Percentiles rank a stretch among this genome's conserved stretches.
Conservation (phyloP, 2,888 invertebrate genomes). For the Reticulitermes lucifugus region DNA sequence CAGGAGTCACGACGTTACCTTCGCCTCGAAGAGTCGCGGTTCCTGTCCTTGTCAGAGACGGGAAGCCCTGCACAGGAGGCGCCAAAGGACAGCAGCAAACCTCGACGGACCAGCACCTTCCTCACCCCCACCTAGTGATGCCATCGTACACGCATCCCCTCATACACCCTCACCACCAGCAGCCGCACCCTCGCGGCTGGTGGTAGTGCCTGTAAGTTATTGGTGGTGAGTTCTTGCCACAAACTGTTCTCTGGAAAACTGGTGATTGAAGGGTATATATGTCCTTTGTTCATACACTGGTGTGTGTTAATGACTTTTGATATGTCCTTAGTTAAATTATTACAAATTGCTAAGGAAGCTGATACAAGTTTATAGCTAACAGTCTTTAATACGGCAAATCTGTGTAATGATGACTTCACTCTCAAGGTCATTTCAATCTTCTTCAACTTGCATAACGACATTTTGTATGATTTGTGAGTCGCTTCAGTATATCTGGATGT, state of each 20-base stretch:
- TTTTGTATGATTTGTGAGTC: too few relatives aligned
- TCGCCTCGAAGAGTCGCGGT: conserved; percentile 64
- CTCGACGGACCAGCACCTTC: conserved; percentile 58
- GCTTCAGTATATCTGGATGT: too few relatives aligned
- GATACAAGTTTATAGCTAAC: too few relatives aligned
- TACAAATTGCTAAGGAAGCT: not conserved
- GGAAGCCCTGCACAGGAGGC: conserved; percentile 79
- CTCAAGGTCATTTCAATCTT: too few relatives aligned
- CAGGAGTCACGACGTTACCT: conserved; percentile 69
- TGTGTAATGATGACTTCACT: too few relatives aligned
- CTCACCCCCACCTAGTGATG: conserved; percentile 54
- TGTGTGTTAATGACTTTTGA: not conserved
- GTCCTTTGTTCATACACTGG: not conserved
- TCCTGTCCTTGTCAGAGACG: conserved; percentile 93
- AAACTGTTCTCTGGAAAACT: not conserved
- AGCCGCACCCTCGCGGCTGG: conserved; percentile 9
- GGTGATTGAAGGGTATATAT: not conserved
- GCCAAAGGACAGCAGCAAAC: conserved; percentile 54
- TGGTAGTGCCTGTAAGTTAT: not conserved
- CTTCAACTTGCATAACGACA: too few relatives aligned
- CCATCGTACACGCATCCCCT: conserved; percentile 62
- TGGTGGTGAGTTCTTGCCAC: not conserved
- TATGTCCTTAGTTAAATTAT: not conserved
- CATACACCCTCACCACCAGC: conserved; percentile 62
- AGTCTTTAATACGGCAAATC: too few relatives aligned